A percentile compares a stretch with the other conserved stretches of the same genome.
Conservation (phyloP, 2,113 vertebrate species). For the Trematocara stigmaticum region DNA sequence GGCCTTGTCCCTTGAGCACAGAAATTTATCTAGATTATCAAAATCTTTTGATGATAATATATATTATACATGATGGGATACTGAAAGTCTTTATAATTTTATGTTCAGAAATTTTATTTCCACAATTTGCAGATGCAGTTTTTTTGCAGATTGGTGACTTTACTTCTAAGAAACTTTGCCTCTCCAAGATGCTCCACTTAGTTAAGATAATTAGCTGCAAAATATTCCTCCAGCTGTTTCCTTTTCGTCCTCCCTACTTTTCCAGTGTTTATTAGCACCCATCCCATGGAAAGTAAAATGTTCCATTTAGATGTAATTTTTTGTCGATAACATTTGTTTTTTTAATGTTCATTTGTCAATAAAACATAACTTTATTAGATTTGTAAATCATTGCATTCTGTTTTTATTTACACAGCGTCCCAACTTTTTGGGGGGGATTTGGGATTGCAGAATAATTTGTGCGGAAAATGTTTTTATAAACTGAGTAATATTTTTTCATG, state of each 20-base stretch:
- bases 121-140: background rate
- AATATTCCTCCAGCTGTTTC: background rate
- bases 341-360: background rate
- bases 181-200: background rate
- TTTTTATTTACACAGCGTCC: fast-evolving
- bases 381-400: background rate
- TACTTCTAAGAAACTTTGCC: background rate
- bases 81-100: background rate
- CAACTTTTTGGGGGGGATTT: background rate
- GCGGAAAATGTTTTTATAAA: fast-evolving
- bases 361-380: background rate
- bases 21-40: fast-evolving
- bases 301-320: background rate
- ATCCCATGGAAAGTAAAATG: background rate
- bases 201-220: background rate
- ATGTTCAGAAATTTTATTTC: background rate
- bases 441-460: background rate
- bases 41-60: background rate
- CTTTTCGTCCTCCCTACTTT: background rate
- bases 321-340: background rate
- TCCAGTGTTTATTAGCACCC: background rate
- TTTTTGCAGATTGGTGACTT: background rate
- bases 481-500: background rate
- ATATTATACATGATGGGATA: background rate
- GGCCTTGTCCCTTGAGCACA: background rate